Percentiles rank a stretch among this genome's conserved stretches.
These are phyloP conservation scores for Pocota personata DNA, from an alignment of 2,888 invertebrate genomes.

Conservation along the genomic window DNA sequence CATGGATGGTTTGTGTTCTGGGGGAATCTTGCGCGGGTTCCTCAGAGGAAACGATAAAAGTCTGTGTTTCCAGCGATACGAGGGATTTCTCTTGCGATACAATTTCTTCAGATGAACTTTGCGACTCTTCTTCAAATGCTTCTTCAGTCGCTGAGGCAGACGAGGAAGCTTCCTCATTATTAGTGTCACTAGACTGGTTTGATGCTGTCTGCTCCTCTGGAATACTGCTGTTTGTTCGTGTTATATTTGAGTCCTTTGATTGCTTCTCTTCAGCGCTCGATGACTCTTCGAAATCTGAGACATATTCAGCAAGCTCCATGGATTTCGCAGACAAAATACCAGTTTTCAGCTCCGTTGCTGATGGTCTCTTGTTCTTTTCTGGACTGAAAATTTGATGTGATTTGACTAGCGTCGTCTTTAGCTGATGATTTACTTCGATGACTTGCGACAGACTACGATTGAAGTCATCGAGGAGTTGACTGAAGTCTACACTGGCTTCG, in stretches of 20 bases:
- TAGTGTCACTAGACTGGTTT: slow-evolving; percentile 9
- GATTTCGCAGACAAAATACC: background rate
- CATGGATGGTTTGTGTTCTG: slow-evolving; percentile 24
- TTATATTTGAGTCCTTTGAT: slow-evolving; percentile 1
- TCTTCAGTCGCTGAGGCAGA: slow-evolving; percentile 31
- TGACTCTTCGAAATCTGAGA: slow-evolving; percentile 65
- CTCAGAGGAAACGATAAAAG: slow-evolving; percentile 44
- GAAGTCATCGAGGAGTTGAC: slow-evolving; percentile 78
- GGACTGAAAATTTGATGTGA: slow-evolving; percentile 76
- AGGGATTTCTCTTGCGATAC: slow-evolving; percentile 1
- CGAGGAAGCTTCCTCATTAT: background rate
- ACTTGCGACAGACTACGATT: slow-evolving; percentile 79
- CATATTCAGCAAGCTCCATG: slow-evolving; percentile 43
- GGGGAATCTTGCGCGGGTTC: slow-evolving; percentile 1
- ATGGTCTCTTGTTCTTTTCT: slow-evolving; percentile 21
- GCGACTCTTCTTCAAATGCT: slow-evolving; percentile 30
- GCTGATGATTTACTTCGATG: slow-evolving; percentile 78
- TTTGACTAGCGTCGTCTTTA: slow-evolving; percentile 76
- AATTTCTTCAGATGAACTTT: slow-evolving; percentile 28
- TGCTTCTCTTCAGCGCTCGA: slow-evolving; percentile 25
- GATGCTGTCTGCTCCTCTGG: slow-evolving; percentile 36
- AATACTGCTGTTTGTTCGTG: slow-evolving; percentile 47
- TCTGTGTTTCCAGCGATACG: slow-evolving; percentile 30
- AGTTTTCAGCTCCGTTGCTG: background rate
- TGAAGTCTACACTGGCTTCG: slow-evolving; percentile 74